A percentile compares a stretch with the other conserved stretches of the same genome.
Evolutionary conservation across 2,797 vertebrate species (phyloP).

Genomic region (Scolopax rusticola): DNA sequence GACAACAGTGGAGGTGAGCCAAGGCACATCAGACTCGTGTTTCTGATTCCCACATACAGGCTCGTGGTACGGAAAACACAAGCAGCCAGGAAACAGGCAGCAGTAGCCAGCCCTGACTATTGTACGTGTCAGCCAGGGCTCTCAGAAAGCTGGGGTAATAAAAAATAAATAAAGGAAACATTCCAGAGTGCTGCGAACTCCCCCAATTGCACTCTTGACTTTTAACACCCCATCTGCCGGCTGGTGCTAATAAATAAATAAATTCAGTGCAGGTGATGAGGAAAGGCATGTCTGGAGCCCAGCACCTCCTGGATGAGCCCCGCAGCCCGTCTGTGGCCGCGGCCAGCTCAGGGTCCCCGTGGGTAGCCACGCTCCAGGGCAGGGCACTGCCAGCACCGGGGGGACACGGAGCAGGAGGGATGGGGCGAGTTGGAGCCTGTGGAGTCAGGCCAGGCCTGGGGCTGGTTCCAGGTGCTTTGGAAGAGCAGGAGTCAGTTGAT

Average conservation of each 20-base stretch:
- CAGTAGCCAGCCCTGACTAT: neutral
- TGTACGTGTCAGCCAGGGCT: neutral
- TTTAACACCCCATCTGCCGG: neutral
- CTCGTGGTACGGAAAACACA: fast-evolving
- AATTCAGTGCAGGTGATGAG: neutral
- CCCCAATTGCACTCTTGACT: neutral
- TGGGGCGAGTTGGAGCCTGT: neutral
- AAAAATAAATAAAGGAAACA: neutral
- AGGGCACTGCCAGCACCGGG: neutral
- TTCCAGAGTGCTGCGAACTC: neutral
- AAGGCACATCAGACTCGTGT: neutral
- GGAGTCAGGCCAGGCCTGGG: neutral
- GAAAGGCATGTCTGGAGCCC: neutral
- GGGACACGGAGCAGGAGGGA: neutral
- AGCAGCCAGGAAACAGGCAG: neutral
- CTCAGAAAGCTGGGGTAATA: neutral
- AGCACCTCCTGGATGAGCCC: fast-evolving
- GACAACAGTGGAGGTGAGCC: neutral
- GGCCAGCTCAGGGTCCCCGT: neutral
- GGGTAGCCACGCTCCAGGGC: fast-evolving
- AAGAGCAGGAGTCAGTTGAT: neutral
- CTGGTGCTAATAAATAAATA: neutral
- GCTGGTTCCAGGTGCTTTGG: neutral
- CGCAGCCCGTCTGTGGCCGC: fast-evolving
- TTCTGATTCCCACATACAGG: neutral